Base-by-base conservation (phyloP, 2,888 invertebrate species). In the Ormyrus rosae region DNA sequence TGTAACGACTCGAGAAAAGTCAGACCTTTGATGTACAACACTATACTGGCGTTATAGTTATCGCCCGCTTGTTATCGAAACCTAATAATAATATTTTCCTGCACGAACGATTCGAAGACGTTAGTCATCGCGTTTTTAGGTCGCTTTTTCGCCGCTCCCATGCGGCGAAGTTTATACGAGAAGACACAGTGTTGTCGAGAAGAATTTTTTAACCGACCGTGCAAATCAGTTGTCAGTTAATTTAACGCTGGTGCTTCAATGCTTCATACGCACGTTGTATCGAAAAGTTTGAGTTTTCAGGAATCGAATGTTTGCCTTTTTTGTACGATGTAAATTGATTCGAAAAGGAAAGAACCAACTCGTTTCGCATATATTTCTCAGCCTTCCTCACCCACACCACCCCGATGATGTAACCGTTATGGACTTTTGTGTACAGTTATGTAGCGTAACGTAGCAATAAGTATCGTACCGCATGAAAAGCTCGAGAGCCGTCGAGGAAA, bases 11-110 rank as follows among this genome's bases (percentile, higher is more conserved):
- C 60, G 73, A 63, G 55, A 73, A 53, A 50, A 51, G 61, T 61
- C 75, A 45, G 80, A 61, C 55, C 60, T 80, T 76, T 67, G 67
- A 76, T 71, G 67, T 72, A 80, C 75, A 75, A 70, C 69, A 75
- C 70, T 46, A 10, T 45, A 8, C 46, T 34, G 46, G 6, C 9
- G 61, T 13, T 6, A 71, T 48, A 46, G 7, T 13, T 34, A 34
- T 34, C 34, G 7, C n/a, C 71, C 6, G 56, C 8, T 45, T 34
- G 6, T 8, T n/a, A 34, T 9, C 10, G 46, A 11, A 13, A 8
- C 11, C 45, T 13, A 53, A 48, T 10, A 45, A 19, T n/a, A 13
- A 60, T 60, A 19, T n/a, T 60, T 70, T 70, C 46, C 13, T 72
- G 50, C 19, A 34, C 9, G n/a, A 6, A 34, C 55, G 63, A 51